Evolutionary conservation across 2,888 invertebrate species (phyloP).

Genomic region (Branchinecta sandiegonensis): DNA sequence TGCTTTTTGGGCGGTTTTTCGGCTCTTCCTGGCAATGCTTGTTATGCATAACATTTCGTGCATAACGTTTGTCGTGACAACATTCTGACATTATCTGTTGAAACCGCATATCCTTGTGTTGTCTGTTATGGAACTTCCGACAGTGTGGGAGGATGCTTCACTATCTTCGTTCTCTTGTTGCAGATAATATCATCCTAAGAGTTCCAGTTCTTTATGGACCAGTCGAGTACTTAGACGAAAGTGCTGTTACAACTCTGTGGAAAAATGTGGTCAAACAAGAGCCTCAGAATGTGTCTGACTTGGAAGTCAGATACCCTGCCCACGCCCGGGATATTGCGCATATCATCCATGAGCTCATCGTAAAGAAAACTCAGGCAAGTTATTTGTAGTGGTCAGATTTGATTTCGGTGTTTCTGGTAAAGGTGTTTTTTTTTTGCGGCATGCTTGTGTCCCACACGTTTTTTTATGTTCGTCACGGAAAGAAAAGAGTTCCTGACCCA

Average conservation of each 20-base stretch:
- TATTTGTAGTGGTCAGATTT: constrained; percentile 26
- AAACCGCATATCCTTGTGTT: no score
- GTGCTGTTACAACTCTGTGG: constrained; percentile 37
- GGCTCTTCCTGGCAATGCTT: no score
- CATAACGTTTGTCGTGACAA: no score
- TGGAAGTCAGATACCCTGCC: constrained; percentile 38
- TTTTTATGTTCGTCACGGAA: no score
- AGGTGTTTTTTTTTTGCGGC: not conserved
- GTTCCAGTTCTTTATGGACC: constrained; percentile 40
- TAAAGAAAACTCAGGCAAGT: no score
- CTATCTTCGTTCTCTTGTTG: constrained; percentile 21
- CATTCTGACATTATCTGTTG: no score
- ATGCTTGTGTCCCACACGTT: not conserved
- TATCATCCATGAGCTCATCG: constrained; percentile 32
- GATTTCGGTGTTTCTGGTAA: not conserved
- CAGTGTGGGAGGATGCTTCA: no score
- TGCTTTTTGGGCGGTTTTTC: no score
- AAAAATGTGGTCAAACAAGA: constrained; percentile 28
- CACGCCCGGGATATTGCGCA: constrained; percentile 36
- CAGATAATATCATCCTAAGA: constrained; percentile 37
- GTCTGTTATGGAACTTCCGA: no score
- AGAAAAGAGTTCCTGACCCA: no score
- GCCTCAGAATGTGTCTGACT: constrained; percentile 33
- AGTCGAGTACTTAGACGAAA: constrained; percentile 37
- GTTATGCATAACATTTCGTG: no score